Evolutionary conservation across 2,888 invertebrate genomes (phyloP), one percentile per base, ranked within the genome.

Genomic region (Heliconius erato): DNA sequence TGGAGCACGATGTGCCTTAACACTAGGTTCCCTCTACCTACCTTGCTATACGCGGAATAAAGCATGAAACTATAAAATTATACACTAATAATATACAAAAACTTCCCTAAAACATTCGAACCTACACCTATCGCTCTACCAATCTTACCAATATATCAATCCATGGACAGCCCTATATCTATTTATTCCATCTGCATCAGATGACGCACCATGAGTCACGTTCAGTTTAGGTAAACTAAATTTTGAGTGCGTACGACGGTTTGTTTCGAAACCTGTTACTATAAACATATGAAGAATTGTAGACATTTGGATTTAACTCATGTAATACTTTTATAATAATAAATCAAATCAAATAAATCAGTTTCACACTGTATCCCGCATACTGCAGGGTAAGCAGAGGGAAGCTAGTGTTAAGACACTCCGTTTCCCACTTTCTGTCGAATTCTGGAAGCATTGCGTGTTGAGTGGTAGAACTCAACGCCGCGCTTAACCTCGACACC

Each of bases 181-280:
- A 89, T 91, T 91, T 91, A 91, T 92, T 92, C 91, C 89, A 87
- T 89, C 90, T 86, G 80, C 82, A 84, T 81, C 81, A 87, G 89
- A 89, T 94, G 94, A 94, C 94, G 91, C 94, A 93, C 89, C 90
- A 87, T 93, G 94, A 94, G 86, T 94, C 93, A 93, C 86, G 85
- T 83, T 82, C 84, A 83, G 89, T 89, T 91, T 91, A 88, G 90
- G 90, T 89, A 90, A 91, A 91, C 87, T 85, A 84, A 83, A 78
- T 78, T 80, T 85, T 71, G 78, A 80, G 72, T 81, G 83, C 84
- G 79, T 76, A 44, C 82, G 59, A 72, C 54, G 40, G 28, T 12
- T 28, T 72, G 44, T 82, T 83, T 82, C 83, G 72, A 83, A 84
- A 84, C 74, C 69, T 67, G 78, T 77, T 72, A 82, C 35, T 44